phyloP scores from a whole-genome alignment of 2,797 vertebrate species.

The Erethizon dorsatum region DNA sequence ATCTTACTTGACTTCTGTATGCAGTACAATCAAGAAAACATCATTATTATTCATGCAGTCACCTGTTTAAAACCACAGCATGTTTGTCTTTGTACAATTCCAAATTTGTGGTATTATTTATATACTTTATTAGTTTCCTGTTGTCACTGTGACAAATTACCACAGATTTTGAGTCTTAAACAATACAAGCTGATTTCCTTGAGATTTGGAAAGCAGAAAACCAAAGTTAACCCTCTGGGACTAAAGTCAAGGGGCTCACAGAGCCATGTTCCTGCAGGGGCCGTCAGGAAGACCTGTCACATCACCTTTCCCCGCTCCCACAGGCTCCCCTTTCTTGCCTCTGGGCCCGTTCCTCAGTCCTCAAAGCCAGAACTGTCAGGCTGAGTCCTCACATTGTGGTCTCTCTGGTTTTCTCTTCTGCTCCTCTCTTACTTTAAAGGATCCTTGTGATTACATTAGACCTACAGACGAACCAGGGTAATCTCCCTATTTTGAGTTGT shows the following conservation, averaged over 20 bases:
- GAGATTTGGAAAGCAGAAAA: neutral
- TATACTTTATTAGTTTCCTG: neutral
- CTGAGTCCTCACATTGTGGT: neutral
- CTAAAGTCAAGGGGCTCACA: neutral
- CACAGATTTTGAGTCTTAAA: slow-evolving; percentile 1
- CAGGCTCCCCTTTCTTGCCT: neutral
- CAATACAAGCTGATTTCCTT: neutral
- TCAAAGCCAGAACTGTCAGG: neutral
- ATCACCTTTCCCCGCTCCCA: neutral
- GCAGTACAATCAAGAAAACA: slow-evolving; percentile 28
- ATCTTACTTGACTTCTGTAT: slow-evolving; percentile 30
- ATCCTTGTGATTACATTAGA: neutral
- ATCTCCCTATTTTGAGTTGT: neutral
- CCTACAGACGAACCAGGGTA: neutral
- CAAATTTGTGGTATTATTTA: slow-evolving; percentile 31
- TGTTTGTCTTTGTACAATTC: slow-evolving; percentile 25
- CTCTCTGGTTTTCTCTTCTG: neutral
- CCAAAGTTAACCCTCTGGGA: neutral
- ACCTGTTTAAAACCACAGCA: slow-evolving; percentile 48
- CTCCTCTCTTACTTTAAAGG: slow-evolving; percentile 32
- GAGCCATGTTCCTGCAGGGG: neutral
- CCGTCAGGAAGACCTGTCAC: neutral
- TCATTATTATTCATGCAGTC: slow-evolving; percentile 11
- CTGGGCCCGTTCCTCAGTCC: neutral
- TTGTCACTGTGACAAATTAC: neutral